Percentiles rank a stretch among this genome's conserved stretches.
phyloP scores from a whole-genome alignment of 2,113 vertebrate species.

The Bothrops jararaca region DNA sequence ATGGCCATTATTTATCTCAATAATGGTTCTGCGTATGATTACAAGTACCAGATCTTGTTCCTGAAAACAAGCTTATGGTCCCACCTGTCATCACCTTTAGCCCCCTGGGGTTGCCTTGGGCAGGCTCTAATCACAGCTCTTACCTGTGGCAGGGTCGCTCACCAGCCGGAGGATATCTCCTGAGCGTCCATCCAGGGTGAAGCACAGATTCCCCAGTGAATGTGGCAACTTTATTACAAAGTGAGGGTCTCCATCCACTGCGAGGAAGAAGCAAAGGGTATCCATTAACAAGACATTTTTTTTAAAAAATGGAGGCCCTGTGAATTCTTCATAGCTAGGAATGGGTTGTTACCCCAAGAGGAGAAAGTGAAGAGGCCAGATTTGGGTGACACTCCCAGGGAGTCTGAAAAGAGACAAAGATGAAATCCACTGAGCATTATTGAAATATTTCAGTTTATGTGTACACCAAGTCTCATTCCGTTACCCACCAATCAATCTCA shows the following conservation, averaged over 20 bases:
- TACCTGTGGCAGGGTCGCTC: slow-evolving; percentile 74
- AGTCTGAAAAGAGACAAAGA: neutral
- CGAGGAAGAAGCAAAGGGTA: neutral
- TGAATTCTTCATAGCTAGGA: neutral
- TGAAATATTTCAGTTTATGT: too few relatives aligned
- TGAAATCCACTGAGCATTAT: accelerated
- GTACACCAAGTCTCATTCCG: neutral
- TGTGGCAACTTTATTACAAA: slow-evolving; percentile 77
- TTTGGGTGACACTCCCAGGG: neutral
- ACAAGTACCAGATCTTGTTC: neutral
- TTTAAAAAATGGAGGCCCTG: too few relatives aligned
- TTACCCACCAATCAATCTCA: neutral
- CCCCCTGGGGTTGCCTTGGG: neutral
- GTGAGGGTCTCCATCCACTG: slow-evolving; percentile 84
- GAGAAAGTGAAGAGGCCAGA: slow-evolving; percentile 46
- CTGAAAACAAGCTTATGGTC: neutral
- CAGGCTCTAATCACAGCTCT: neutral
- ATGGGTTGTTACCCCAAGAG: slow-evolving; percentile 48
- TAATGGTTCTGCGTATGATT: too few relatives aligned
- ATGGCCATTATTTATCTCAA: neutral
- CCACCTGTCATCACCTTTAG: neutral
- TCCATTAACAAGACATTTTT: neutral
- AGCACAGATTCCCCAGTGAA: slow-evolving; percentile 74
- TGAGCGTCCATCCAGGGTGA: slow-evolving; percentile 77
- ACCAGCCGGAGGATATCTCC: slow-evolving; percentile 75